Conservation (phyloP, 2,113 vertebrate genomes). For the Rhipidura dahli region DNA sequence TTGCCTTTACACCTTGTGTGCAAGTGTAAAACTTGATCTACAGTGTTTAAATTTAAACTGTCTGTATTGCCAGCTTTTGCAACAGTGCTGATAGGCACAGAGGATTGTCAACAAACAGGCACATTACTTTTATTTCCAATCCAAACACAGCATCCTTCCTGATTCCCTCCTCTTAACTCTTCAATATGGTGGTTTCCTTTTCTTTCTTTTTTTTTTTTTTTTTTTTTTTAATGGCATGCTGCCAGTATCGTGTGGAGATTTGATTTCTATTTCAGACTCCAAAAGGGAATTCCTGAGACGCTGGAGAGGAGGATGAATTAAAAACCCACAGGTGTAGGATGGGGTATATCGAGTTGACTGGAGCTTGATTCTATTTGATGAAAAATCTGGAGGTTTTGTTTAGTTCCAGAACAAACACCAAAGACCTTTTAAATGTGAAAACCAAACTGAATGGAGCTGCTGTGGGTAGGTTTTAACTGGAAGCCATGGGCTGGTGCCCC, state of each 20-base stretch:
- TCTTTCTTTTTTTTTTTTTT: neutral
- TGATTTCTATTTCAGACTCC: slow-evolving; percentile 5
- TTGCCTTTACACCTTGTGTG: slow-evolving; percentile 54
- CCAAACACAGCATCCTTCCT: neutral
- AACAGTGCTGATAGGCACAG: neutral
- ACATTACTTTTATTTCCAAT: neutral
- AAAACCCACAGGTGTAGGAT: slow-evolving; percentile 14
- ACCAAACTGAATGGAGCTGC: neutral
- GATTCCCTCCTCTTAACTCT: neutral
- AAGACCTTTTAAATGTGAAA: neutral
- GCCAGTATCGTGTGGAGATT: neutral
- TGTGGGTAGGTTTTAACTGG: neutral
- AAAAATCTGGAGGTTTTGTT: neutral
- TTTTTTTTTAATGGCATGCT: neutral
- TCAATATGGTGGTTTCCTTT: neutral
- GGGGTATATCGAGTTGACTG: neutral
- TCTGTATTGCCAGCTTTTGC: neutral
- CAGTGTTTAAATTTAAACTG: slow-evolving; percentile 31
- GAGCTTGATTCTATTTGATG: neutral
- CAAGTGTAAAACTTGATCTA: slow-evolving; percentile 46
- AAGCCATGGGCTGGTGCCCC: neutral
- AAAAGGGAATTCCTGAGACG: slow-evolving; percentile 14
- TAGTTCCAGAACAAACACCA: neutral
- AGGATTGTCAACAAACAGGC: slow-evolving; percentile 10
- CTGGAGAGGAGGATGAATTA: neutral